These are phyloP conservation scores for Pycnomerus fuliginosus DNA, from an alignment of 2,888 invertebrate genomes.

Conservation along the genomic window DNA sequence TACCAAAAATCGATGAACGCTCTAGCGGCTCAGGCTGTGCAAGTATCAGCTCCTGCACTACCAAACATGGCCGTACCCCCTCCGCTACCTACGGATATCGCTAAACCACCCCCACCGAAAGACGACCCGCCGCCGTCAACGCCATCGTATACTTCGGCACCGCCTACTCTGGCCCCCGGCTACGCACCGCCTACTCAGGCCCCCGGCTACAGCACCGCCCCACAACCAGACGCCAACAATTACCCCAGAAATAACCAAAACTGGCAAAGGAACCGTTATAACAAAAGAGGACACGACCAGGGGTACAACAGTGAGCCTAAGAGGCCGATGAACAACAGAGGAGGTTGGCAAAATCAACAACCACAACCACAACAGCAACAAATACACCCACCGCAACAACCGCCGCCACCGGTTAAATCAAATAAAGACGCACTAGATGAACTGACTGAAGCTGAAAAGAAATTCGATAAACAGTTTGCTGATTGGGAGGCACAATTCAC, in stretches of 20 bases:
- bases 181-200: too few species aligned
- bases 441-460: slow-evolving; percentile 70
- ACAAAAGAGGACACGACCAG: slow-evolving; percentile 1
- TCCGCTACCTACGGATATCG: slow-evolving; percentile 51
- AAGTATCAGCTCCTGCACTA: slow-evolving; percentile 28
- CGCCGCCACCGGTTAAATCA: slow-evolving; percentile 4
- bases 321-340: slow-evolving; percentile 8
- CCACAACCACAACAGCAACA: slow-evolving; percentile 3
- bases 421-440: slow-evolving; percentile 39
- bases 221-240: slow-evolving; percentile 29
- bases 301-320: too few species aligned
- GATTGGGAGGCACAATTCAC: slow-evolving; percentile 92
- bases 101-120: slow-evolving; percentile 50
- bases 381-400: slow-evolving; percentile 4
- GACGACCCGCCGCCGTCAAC: slow-evolving; percentile 40
- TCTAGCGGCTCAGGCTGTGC: slow-evolving; percentile 31
- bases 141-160: slow-evolving; percentile 30
- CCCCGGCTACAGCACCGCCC: slow-evolving; percentile 28
- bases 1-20: slow-evolving; percentile 57
- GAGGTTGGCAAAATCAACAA: slow-evolving; percentile 10
- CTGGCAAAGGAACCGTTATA: slow-evolving; percentile 7
- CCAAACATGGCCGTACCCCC: slow-evolving; percentile 49
- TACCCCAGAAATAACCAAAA: slow-evolving; percentile 33
- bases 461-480: slow-evolving; percentile 84
- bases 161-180: slow-evolving; percentile 14